A percentile compares a stretch with the other conserved stretches of the same genome.
Conservation (phyloP, 92 coral and sea anemone genomes). For the Phenganax stokvisi region DNA sequence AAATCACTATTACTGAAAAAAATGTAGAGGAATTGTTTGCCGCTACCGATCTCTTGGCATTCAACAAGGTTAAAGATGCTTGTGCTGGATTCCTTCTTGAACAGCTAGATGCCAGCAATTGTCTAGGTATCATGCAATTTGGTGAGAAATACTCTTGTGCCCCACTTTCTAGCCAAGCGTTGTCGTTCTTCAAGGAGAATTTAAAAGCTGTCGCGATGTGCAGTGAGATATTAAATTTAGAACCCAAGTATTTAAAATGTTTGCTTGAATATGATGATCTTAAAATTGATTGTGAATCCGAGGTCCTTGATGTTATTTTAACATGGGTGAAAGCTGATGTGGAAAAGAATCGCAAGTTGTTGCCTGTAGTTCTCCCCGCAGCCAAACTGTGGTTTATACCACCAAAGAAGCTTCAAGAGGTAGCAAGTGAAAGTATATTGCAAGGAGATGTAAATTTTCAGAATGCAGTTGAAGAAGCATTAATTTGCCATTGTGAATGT, state of each 20-base stretch:
- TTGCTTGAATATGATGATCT: conserved; percentile 65
- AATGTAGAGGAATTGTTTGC: conserved; percentile 79
- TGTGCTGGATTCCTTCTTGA: conserved; percentile 77
- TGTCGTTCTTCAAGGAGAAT: conserved; percentile 55
- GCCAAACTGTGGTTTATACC: conserved; percentile 76
- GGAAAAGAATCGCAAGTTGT: conserved; percentile 50
- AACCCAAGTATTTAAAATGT: conserved; percentile 55
- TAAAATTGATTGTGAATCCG: conserved; percentile 56
- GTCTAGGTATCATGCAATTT: conserved; percentile 76
- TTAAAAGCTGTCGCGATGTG: conserved; percentile 67
- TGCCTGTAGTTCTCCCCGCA: conserved; percentile 67
- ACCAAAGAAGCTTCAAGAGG: conserved; percentile 59
- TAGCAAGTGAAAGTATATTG: conserved; percentile 57
- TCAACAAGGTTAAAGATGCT: conserved; percentile 75
- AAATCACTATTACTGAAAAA: conserved; percentile 74
- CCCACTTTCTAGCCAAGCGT: conserved; percentile 72
- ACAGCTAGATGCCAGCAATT: conserved; percentile 78
- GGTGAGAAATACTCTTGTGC: conserved; percentile 75
- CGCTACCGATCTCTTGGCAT: conserved; percentile 82
- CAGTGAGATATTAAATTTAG: conserved; percentile 70
- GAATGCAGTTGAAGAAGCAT: conserved; percentile 82
- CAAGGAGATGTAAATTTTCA: conserved; percentile 64
- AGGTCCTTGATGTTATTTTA: conserved; percentile 63
- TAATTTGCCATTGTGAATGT: conserved; percentile 72
- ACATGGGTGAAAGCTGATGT: conserved; percentile 66